These are phyloP conservation scores for Eupithecia dodoneata DNA, from an alignment of 2,888 invertebrate species.

Conservation along the genomic window DNA sequence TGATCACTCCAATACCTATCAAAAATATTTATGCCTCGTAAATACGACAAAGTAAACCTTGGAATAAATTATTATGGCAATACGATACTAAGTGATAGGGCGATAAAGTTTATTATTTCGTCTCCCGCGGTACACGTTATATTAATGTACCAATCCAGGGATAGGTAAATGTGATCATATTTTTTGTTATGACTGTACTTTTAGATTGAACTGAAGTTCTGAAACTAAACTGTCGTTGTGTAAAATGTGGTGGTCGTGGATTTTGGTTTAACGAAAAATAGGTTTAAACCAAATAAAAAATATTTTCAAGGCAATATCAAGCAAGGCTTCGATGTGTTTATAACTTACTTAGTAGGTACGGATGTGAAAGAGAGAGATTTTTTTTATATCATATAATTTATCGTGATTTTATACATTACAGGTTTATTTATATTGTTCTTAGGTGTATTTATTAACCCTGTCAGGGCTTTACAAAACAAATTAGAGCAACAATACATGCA, in stretches of 20 bases:
- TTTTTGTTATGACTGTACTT: slow-evolving; percentile 15
- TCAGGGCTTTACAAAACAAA: no score
- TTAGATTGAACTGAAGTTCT: slow-evolving; percentile 2
- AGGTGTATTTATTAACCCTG: no score
- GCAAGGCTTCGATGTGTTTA: no score
- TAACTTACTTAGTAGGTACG: no score
- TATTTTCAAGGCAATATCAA: neutral
- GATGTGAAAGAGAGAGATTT: neutral
- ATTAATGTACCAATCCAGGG: slow-evolving; percentile 38
- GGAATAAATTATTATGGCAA: slow-evolving; percentile 71
- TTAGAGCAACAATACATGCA: no score
- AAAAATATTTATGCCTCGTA: slow-evolving; percentile 54
- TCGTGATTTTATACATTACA: no score
- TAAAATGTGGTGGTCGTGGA: neutral
- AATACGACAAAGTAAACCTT: slow-evolving; percentile 79
- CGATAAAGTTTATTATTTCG: slow-evolving; percentile 63
- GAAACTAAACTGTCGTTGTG: neutral
- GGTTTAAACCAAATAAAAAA: neutral
- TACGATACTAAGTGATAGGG: slow-evolving; percentile 78
- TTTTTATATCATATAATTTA: neutral
- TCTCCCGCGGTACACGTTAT: slow-evolving; percentile 35
- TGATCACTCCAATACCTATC: slow-evolving; percentile 43
- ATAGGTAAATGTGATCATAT: slow-evolving; percentile 13
- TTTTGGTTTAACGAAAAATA: neutral
- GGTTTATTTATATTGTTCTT: no score